Evolutionary conservation across 2,113 vertebrate genomes (phyloP), one percentile per base, ranked within the genome.

Genomic region (Columbina picui): DNA sequence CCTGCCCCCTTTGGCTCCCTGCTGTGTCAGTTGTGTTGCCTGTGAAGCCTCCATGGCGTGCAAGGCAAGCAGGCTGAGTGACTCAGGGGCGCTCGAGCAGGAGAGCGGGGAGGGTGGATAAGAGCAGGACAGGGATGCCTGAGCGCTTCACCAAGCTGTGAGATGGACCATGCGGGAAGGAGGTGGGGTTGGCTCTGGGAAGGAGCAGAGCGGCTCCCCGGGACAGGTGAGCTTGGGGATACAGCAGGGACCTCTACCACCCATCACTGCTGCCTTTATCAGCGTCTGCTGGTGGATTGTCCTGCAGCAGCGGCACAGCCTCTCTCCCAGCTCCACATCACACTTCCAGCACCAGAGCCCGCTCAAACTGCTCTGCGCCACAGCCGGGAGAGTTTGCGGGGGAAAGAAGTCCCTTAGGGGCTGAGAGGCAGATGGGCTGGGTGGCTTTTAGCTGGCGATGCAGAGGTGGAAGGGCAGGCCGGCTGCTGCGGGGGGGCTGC

Each of bases 201-300:
- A 61, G 68, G 43, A 80, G 68, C 8, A 11, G 20, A 73, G 39
- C 1, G 0, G 71, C 30, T 70, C 25, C 34, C 13, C 17, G 3
- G 50, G 55, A 32, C 1, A 0, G 9, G 47, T 32, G 17, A 69
- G 55, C n/a, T 59, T 0, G 0, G n/a, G 18, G 17, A 21, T 65
- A 63, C 4, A 5, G 17, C 77, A 69, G 11, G 20, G 49, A 47
- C 23, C 8, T 13, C 0, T 5, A 13, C 29, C 36, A 60, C 71
- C 55, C 76, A 7, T 60, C 2, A 0, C 49, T 47, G 39, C 18
- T 8, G 5, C 38, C 61, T 85, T 49, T n/a, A 9, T 30, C 57
- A 53, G 57, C 32, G 8, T 59, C 65, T 64, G 11, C 49, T 34
- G 0, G 0, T 0, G 1, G 49, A 22, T 78, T 61, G 43, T 32